Evolutionary conservation across 2,888 invertebrate species (phyloP).

Genomic region (Pardosa pseudoannulata): DNA sequence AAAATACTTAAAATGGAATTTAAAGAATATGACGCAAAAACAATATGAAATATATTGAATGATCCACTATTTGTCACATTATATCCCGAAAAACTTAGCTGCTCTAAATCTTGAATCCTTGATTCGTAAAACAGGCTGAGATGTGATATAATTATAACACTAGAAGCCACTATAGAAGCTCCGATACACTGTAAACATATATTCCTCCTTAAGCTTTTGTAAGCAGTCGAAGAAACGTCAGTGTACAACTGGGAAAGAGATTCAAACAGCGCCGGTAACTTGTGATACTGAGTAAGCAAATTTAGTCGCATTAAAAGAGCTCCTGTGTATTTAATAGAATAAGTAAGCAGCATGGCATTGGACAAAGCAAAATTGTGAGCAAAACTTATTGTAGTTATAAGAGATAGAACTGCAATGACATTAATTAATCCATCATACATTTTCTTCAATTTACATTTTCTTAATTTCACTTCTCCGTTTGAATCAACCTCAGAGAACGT

Average conservation of each 20-base stretch:
- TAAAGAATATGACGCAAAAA: constrained; percentile 17
- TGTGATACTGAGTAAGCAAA: constrained; percentile 16
- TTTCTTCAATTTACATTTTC: background rate
- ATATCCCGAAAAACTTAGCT: constrained; percentile 19
- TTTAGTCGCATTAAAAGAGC: constrained; percentile 40
- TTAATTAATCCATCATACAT: constrained; percentile 19
- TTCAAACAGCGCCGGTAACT: constrained; percentile 32
- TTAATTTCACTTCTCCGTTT: background rate
- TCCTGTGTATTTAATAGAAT: constrained; percentile 31
- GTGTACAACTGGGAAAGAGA: constrained; percentile 31
- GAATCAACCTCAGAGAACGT: background rate
- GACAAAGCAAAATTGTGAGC: constrained; percentile 38
- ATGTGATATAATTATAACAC: background rate
- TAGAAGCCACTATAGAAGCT: background rate
- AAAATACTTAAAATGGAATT: constrained; percentile 25
- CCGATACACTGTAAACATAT: constrained; percentile 31
- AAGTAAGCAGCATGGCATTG: constrained; percentile 49
- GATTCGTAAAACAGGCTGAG: constrained; percentile 18
- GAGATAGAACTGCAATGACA: constrained; percentile 14
- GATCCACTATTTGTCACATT: constrained; percentile 22
- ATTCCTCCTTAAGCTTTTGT: constrained; percentile 37
- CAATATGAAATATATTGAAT: constrained; percentile 2
- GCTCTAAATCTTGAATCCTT: background rate
- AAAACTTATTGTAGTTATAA: constrained; percentile 25
- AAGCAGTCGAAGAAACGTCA: constrained; percentile 31